Conservation (phyloP, 2,113 vertebrate genomes). For the Myotis lucifugus region DNA sequence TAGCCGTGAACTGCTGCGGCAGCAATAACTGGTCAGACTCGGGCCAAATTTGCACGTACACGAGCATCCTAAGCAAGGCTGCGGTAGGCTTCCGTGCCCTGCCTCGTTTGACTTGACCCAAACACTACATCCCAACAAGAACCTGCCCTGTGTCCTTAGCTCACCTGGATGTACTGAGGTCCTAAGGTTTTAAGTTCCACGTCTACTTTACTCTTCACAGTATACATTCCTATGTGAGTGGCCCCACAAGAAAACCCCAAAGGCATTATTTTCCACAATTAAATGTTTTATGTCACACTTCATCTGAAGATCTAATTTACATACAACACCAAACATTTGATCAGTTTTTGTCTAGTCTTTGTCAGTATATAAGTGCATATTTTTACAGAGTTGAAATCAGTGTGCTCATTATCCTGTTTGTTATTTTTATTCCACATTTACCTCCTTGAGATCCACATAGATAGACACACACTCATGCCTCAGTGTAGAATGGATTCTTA, state of each 20-base stretch:
- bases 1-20: slow-evolving; percentile 17
- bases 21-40: neutral
- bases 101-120: neutral
- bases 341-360: neutral
- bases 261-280: neutral
- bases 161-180: neutral
- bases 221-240: neutral
- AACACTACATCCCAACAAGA: neutral
- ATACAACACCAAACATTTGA: neutral
- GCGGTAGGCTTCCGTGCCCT: accelerated
- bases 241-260: neutral
- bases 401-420: neutral
- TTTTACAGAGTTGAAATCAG: slow-evolving; percentile 1
- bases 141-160: neutral
- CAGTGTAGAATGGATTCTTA: neutral
- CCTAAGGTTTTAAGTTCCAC: neutral
- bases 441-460: neutral
- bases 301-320: neutral
- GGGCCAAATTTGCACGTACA: neutral
- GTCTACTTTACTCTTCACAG: neutral
- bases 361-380: neutral
- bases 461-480: neutral
- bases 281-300: neutral
- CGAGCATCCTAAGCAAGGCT: neutral
- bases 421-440: neutral